Evolutionary conservation across 2,888 invertebrate genomes (phyloP).

Genomic region (Acrobasis repandana): DNA sequence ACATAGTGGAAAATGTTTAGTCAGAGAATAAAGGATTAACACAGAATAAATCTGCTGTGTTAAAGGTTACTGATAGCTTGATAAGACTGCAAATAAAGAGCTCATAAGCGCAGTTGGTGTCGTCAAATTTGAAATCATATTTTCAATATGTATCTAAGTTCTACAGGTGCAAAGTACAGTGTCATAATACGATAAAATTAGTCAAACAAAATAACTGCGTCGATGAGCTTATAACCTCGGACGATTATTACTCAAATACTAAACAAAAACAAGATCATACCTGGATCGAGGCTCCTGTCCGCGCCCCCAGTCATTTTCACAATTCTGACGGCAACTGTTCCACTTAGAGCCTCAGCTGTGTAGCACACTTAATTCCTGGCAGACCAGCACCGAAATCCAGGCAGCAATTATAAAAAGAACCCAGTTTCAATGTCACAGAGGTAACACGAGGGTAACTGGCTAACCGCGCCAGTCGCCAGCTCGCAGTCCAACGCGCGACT

Average conservation of each 20-base stretch:
- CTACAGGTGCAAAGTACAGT: slow-evolving; percentile 29
- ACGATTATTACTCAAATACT: slow-evolving; percentile 44
- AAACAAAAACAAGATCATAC: slow-evolving; percentile 71
- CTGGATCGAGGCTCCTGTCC: slow-evolving; percentile 68
- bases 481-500: slow-evolving; percentile 55
- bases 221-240: slow-evolving; percentile 47
- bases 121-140: not conserved
- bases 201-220: slow-evolving; percentile 42
- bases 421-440: slow-evolving; percentile 80
- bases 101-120: not conserved
- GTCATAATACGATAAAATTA: slow-evolving; percentile 31
- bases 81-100: not conserved
- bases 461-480: slow-evolving; percentile 56
- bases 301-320: slow-evolving; percentile 73
- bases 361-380: slow-evolving; percentile 61
- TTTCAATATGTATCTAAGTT: not conserved
- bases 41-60: not conserved
- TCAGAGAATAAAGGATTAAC: not conserved
- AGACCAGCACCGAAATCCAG: slow-evolving; percentile 74
- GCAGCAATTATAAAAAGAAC: slow-evolving; percentile 82
- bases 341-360: slow-evolving; percentile 56
- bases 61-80: not conserved
- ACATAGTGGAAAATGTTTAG: too few relatives aligned
- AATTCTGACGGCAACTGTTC: slow-evolving; percentile 45
- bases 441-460: slow-evolving; percentile 73